A percentile compares a stretch with the other conserved stretches of the same genome.
Evolutionary conservation across 2,888 invertebrate species (phyloP).

Genomic region (Lithophane socia): DNA sequence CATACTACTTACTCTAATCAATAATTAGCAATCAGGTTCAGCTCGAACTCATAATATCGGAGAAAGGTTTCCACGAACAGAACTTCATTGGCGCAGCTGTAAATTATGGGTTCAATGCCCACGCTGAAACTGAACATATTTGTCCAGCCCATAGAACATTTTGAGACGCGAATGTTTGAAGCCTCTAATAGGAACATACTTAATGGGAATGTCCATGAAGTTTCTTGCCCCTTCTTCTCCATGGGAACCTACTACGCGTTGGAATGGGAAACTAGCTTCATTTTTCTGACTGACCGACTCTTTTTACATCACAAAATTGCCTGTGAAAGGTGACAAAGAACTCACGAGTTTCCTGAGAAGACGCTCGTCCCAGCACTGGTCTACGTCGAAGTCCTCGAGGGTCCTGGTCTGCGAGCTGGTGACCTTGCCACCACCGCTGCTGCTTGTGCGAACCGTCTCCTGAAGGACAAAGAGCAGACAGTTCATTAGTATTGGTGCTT

Average conservation of each 20-base stretch:
- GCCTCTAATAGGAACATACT: background rate
- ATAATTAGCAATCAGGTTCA: background rate
- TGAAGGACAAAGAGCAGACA: slow-evolving; percentile 66
- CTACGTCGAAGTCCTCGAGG: slow-evolving; percentile 89
- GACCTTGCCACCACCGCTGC: slow-evolving; percentile 77
- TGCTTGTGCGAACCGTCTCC: slow-evolving; percentile 86
- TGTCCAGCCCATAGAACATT: background rate
- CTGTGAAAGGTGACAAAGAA: slow-evolving; percentile 49
- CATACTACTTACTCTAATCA: slow-evolving; percentile 1
- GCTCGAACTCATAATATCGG: background rate
- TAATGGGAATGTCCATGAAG: background rate
- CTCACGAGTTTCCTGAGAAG: slow-evolving; percentile 93
- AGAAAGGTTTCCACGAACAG: no score
- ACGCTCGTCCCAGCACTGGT: slow-evolving; percentile 95
- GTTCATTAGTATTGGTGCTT: background rate
- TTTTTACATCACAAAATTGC: background rate
- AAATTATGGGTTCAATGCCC: background rate
- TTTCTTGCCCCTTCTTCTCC: background rate
- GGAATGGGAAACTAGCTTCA: background rate
- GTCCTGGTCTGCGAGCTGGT: slow-evolving; percentile 85
- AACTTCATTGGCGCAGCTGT: background rate
- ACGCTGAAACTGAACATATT: background rate
- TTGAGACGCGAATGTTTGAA: background rate
- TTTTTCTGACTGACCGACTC: background rate
- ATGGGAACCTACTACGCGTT: background rate